These are phyloP conservation scores for Xylota segnis DNA, from an alignment of 2,888 invertebrate genomes.

Conservation along the genomic window DNA sequence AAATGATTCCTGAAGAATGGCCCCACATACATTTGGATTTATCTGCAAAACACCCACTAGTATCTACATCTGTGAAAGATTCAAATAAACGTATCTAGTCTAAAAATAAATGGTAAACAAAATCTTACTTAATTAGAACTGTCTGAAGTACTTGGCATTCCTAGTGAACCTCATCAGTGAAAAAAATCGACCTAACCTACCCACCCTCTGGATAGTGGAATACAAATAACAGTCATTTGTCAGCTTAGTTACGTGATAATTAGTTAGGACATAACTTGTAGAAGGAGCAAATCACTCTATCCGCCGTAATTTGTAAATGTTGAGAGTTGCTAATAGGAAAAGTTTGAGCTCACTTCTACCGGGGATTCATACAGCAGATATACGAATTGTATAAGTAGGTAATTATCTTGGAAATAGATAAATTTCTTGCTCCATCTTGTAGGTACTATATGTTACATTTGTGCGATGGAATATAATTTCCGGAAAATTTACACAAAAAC, in stretches of 20 bases:
- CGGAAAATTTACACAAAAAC: slow-evolving; percentile 36
- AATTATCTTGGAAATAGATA: slow-evolving; percentile 66
- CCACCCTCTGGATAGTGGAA: slow-evolving; percentile 10
- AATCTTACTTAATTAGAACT: slow-evolving; percentile 46
- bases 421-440: slow-evolving; percentile 10
- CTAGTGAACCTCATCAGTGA: not conserved
- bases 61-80: not conserved
- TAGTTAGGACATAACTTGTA: slow-evolving; percentile 59
- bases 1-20: no score
- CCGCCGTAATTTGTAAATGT: slow-evolving; percentile 72
- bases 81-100: slow-evolving; percentile 14
- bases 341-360: slow-evolving; percentile 47
- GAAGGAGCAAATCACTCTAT: slow-evolving; percentile 68
- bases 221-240: slow-evolving; percentile 66
- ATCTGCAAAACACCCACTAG: not conserved
- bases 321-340: slow-evolving; percentile 73
- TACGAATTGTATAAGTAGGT: slow-evolving; percentile 55
- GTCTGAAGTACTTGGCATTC: slow-evolving; percentile 29
- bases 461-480: slow-evolving; percentile 5
- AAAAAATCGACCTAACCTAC: slow-evolving; percentile 43
- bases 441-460: not conserved
- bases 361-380: slow-evolving; percentile 16
- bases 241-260: slow-evolving; percentile 72
- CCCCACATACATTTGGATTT: not conserved
- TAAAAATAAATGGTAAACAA: slow-evolving; percentile 35